Base-by-base conservation (phyloP, 2,797 vertebrate species). In the Pitangus sulphuratus region DNA sequence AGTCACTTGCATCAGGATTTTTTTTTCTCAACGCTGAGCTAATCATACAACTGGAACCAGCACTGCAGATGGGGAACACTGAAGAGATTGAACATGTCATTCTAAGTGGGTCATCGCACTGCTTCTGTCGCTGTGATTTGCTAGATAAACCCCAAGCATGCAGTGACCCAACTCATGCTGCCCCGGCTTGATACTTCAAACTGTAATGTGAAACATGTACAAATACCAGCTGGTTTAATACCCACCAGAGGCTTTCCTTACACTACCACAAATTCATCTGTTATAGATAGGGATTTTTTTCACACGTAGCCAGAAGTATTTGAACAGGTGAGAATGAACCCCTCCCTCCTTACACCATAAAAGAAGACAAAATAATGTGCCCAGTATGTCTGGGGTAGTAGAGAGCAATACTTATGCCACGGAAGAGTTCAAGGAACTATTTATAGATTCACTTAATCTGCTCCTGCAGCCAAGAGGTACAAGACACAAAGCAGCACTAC, bases 121-220 rank as follows among this genome's bases (percentile, higher is more conserved):
- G 13, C 80, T 95, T 87, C 92, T 76, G 84, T 77, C 24, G 0
- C 88, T 62, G 80, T 69, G 84, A 90, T 93, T 81, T 74, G 90
- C 62, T 19, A 50, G 79, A 88, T 80, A 82, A 91, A 88, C 62
- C 87, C 69, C 5, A 1, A 74, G 89, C 72, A 78, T 7, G 54
- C 87, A 31, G 2, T 11, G 26, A 64, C 81, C 70, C 87, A 70
- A n/a, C 87, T 93, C 72, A 6, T 44, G 75, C 84, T 89, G 80
- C 89, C 83, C 79, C 2, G 4, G 65, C 45, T 71, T 54, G 83
- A 70, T 2, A 10, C 66, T 92, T 54, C 5, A 1, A 80, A 35
- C 69, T 90, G 96, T 94, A 97, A 97, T 6, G 56, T 89, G 95
- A 96, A 97, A 93, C 96, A 93, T 8, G 44, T 51, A 93, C 84